Conservation (phyloP, 2,888 invertebrate genomes). For the Eilema depressum region DNA sequence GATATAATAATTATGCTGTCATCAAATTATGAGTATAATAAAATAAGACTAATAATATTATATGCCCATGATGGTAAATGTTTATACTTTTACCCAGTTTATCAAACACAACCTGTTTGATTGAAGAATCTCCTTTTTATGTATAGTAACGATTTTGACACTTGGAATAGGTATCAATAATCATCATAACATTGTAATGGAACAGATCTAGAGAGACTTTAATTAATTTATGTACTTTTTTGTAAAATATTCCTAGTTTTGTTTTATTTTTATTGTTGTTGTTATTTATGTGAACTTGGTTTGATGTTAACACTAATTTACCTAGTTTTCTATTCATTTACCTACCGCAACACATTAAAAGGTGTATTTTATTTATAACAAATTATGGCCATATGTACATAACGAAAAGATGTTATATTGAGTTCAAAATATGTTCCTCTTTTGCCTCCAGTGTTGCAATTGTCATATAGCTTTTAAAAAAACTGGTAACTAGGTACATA, state of each 20-base stretch:
- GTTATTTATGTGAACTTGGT: conserved; percentile 67
- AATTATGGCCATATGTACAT: neutral
- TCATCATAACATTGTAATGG: neutral
- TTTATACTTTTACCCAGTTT: conserved; percentile 31
- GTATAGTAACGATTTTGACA: conserved; percentile 20
- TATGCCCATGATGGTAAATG: conserved; percentile 16
- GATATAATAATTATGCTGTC: conserved; percentile 20
- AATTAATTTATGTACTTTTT: conserved; percentile 31
- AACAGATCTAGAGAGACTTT: conserved; percentile 22
- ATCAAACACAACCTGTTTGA: conserved; percentile 5
- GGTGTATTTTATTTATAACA: conserved; percentile 8
- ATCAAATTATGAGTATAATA: conserved; percentile 14
- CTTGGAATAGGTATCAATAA: conserved; percentile 16
- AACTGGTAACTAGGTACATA: conserved; percentile 14
- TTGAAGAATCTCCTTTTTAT: conserved; percentile 38
- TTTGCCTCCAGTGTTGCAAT: conserved; percentile 25
- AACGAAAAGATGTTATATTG: neutral
- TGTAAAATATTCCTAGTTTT: conserved; percentile 47
- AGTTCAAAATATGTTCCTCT: neutral
- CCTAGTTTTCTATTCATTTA: conserved; percentile 17
- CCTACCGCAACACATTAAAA: neutral
- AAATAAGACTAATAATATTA: conserved; percentile 31
- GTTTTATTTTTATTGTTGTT: conserved; percentile 68
- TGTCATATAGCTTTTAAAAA: conserved; percentile 3
- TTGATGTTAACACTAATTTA: conserved; percentile 35